These are phyloP conservation scores for Nymphicus hollandicus DNA, from an alignment of 2,113 vertebrate species.

Conservation along the genomic window DNA sequence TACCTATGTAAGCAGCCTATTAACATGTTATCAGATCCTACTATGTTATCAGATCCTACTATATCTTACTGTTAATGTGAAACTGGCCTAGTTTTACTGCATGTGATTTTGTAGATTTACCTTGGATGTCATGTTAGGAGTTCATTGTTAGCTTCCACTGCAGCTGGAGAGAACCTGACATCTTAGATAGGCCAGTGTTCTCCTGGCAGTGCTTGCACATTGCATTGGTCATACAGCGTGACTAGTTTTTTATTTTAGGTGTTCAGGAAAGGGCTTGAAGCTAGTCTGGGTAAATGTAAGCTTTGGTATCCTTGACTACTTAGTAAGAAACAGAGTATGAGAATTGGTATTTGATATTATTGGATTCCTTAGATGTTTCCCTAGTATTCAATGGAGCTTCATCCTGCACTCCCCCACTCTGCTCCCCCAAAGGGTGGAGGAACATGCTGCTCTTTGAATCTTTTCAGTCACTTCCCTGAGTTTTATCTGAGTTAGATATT, in stretches of 20 bases:
- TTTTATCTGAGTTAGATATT: background rate
- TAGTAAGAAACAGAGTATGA: background rate
- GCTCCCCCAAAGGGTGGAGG: background rate
- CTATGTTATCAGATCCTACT: background rate
- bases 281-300: background rate
- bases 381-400: background rate
- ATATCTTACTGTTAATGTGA: background rate
- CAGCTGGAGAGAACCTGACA: background rate
- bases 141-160: background rate
- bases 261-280: background rate
- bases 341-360: background rate
- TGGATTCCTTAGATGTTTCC: background rate
- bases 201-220: background rate
- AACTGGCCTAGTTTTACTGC: background rate
- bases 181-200: background rate
- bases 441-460: background rate
- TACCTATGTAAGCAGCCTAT: background rate
- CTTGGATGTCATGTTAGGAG: background rate
- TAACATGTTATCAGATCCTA: background rate
- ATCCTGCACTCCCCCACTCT: background rate
- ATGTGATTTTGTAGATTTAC: background rate
- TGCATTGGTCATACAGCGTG: background rate
- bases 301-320: background rate
- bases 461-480: background rate
- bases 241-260: background rate